Base-by-base conservation (phyloP, 1,140 invertebrate genomes). In the Pseudoatta argentina region DNA sequence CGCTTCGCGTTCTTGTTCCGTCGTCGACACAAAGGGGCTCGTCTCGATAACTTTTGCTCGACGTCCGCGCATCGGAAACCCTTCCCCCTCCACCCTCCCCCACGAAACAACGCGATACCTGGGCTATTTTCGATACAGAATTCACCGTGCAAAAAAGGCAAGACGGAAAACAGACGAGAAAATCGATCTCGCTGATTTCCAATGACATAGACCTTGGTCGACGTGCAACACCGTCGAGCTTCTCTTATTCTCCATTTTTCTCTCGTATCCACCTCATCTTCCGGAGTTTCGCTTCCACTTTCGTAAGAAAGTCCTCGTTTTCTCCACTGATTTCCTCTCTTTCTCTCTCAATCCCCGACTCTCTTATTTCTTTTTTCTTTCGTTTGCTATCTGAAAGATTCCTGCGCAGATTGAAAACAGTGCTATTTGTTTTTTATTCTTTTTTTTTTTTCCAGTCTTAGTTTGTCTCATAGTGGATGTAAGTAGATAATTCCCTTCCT, bases 141-240 rank as follows among this genome's bases (percentile, higher is more conserved):
- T 78, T 66, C 30, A 39, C 10, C 10, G 21, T 6, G 24, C 16
- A 21, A 77, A 44, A 51, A 24, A 73, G n/a, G 10, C 16, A 12
- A 1, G 18, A n/a, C 30, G 61, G 75, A 88, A 87, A 85, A 85
- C 72, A 78, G 63, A 71, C 57, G 59, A 85, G 89, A 90, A 79
- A 87, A 90, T 90, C 87, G 90, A 87, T 59, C 48, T 21, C 78
- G 63, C 59, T 81, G 89, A 78, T 88, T 91, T 91, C 87, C 87
- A 87, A 73, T 89, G 89, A 91, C 90, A 91, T 85, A 92, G 89
- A 92, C 91, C 89, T 92, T 92, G 93, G 91, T 94, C 92, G 92
- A 94, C 91, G 92, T 92, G 92, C 92, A 61, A 34, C 79, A 66
- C 66, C 88, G 69, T 87, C 82, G 34, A 73, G 64, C 64, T 59